Evolutionary conservation across 2,113 vertebrate genomes (phyloP).

Genomic region (Felis catus): DNA sequence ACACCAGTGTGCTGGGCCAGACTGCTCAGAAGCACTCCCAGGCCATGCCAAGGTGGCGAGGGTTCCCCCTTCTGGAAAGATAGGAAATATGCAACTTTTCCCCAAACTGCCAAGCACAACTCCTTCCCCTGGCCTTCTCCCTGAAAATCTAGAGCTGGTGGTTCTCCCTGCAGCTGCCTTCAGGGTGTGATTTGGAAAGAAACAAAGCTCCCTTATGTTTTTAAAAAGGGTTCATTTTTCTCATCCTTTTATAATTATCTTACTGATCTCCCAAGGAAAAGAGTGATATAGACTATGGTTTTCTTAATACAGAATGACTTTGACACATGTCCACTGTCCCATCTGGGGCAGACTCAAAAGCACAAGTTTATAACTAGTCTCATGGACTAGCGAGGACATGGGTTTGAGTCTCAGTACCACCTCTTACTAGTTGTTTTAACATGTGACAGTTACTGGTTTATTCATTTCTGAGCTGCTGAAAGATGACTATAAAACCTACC

Average conservation of each 20-base stretch:
- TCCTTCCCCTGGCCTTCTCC: accelerated
- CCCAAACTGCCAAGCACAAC: not conserved
- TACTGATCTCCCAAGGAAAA: not conserved
- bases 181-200: not conserved
- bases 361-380: not conserved
- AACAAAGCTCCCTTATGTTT: not conserved
- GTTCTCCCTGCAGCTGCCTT: not conserved
- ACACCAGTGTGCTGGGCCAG: not conserved
- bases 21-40: not conserved
- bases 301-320: not conserved
- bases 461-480: not conserved
- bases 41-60: not conserved
- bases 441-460: not conserved
- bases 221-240: not conserved
- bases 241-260: not conserved
- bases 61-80: slow-evolving; percentile 50
- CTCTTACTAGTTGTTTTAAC: not conserved
- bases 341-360: not conserved
- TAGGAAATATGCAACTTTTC: not conserved
- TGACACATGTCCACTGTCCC: not conserved
- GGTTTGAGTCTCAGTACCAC: not conserved
- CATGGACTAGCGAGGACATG: not conserved
- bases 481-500: not conserved
- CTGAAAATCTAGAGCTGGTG: not conserved
- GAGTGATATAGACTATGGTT: not conserved